phyloP scores from a whole-genome alignment of 2,113 vertebrate species.

The Lethenteron reissneri region DNA sequence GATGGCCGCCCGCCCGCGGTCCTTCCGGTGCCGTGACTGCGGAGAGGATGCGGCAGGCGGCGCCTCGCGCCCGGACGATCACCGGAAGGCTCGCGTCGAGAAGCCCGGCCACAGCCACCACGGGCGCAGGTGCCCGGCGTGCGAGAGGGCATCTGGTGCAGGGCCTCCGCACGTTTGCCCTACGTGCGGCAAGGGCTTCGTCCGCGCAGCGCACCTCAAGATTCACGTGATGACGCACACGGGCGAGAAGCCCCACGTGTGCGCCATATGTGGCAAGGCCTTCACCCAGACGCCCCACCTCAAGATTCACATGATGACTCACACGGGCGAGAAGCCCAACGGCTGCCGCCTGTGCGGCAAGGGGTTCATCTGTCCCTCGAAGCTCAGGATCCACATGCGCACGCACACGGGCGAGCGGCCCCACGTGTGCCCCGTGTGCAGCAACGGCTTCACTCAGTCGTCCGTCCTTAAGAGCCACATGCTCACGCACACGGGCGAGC shows the following conservation, averaged over 20 bases:
- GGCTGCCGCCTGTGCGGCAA: slow-evolving; percentile 98
- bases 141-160: neutral
- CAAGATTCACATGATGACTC: slow-evolving; percentile 90
- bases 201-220: slow-evolving; percentile 19
- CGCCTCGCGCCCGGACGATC: too few species aligned
- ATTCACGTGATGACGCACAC: slow-evolving; percentile 2
- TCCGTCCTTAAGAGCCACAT: neutral
- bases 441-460: neutral
- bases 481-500: neutral
- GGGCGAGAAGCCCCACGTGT: slow-evolving; percentile 32
- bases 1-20: too few species aligned
- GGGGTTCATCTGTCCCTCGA: slow-evolving; percentile 89
- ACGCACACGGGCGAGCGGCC: slow-evolving; percentile 98
- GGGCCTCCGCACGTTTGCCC: neutral
- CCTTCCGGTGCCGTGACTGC: too few species aligned
- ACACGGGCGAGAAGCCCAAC: slow-evolving; percentile 89
- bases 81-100: too few species aligned
- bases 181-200: too few species aligned
- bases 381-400: slow-evolving; percentile 80
- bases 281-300: slow-evolving; percentile 88
- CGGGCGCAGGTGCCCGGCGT: too few species aligned
- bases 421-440: slow-evolving; percentile 24
- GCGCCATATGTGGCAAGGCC: slow-evolving; percentile 75
- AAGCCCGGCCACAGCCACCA: too few species aligned
- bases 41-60: too few species aligned